Evolutionary conservation across 2,797 vertebrate species (phyloP).

Genomic region (Ambastaia sidthimunki): DNA sequence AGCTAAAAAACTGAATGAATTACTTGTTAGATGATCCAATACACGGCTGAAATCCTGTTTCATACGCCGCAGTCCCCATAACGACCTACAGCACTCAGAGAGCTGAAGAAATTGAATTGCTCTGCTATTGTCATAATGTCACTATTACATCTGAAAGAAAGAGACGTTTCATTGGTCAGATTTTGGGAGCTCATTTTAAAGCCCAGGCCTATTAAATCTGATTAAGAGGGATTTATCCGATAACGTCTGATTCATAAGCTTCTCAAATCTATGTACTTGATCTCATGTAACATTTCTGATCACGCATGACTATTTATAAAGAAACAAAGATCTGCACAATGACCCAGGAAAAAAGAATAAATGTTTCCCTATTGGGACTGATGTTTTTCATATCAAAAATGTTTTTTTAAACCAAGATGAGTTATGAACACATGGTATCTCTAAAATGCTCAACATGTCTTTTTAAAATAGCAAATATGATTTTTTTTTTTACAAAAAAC

Average conservation of each 20-base stretch:
- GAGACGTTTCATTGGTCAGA: constrained; percentile 45
- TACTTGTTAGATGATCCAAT: constrained; percentile 37
- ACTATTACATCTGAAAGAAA: constrained; percentile 47
- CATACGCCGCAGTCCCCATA: constrained; percentile 41
- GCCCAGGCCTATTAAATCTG: constrained; percentile 31
- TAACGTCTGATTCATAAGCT: constrained; percentile 31
- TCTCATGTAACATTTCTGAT: constrained; percentile 10
- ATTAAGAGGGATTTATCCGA: constrained; percentile 39
- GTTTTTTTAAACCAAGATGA: no score
- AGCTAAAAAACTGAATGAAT: constrained; percentile 52
- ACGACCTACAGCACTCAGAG: constrained; percentile 39
- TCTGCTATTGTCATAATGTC: constrained; percentile 56
- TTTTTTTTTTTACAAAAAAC: no score
- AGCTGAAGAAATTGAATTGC: constrained; percentile 56
- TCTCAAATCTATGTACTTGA: constrained; percentile 23
- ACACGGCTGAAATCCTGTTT: constrained; percentile 54
- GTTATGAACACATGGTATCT: no score
- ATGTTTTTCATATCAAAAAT: no score
- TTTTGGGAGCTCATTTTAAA: constrained; percentile 28
- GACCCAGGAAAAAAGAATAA: no score
- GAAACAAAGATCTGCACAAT: no score
- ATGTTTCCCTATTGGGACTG: no score
- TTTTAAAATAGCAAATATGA: no score
- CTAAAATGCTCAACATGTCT: no score
- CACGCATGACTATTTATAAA: no score